Conservation (phyloP, 2,113 vertebrate species). For the Urocynchramus pylzowi region DNA sequence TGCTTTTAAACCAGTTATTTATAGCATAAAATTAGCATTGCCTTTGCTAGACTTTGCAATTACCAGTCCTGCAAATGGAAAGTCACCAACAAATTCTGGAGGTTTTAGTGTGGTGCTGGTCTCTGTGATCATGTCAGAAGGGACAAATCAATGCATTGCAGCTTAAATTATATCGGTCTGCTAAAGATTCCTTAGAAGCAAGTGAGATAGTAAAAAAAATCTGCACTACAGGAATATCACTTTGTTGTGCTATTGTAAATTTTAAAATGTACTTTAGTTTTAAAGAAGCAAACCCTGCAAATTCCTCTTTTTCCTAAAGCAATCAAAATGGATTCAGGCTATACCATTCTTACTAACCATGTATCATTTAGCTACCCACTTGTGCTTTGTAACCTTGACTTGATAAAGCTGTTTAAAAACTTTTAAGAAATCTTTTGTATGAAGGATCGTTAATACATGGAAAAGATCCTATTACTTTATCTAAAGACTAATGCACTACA, state of each 20-base stretch:
- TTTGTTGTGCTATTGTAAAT: constrained; percentile 10
- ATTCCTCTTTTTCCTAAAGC: constrained; percentile 6
- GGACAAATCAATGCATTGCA: neutral
- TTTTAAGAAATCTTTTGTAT: constrained; percentile 44
- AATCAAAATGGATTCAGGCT: constrained; percentile 19
- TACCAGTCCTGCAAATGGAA: neutral
- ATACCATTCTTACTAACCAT: neutral
- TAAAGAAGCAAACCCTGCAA: constrained; percentile 17
- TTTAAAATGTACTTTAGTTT: constrained; percentile 27
- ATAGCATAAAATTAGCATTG: neutral
- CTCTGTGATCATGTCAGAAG: constrained; percentile 4
- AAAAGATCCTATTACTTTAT: constrained; percentile 41
- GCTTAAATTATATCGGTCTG: neutral
- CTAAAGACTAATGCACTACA: constrained; percentile 39
- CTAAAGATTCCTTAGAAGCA: neutral
- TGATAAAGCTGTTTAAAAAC: constrained; percentile 21
- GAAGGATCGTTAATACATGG: constrained; percentile 26
- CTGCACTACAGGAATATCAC: neutral
- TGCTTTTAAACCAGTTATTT: neutral
- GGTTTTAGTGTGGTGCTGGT: neutral
- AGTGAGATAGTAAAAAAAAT: neutral
- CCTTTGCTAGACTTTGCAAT: neutral
- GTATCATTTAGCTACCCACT: constrained; percentile 26
- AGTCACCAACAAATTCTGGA: neutral
- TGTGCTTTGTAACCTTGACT: constrained; percentile 38